phyloP scores from a whole-genome alignment of 2,113 vertebrate species.

The Ammodytes marinus region DNA sequence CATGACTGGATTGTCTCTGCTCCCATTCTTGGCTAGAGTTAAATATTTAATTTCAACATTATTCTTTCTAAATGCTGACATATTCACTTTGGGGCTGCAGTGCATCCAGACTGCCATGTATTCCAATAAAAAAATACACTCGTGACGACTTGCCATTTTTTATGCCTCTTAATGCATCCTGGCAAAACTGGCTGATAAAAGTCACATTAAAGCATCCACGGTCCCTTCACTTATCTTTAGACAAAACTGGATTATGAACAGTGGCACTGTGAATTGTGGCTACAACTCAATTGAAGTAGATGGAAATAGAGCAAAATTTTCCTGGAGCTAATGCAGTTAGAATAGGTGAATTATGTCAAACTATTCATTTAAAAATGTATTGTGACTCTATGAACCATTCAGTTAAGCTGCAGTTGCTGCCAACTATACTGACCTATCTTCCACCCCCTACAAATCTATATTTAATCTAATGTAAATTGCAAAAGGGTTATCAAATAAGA shows the following conservation, averaged over 20 bases:
- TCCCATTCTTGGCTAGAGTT: neutral
- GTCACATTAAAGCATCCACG: slow-evolving; percentile 23
- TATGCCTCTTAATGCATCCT: slow-evolving; percentile 24
- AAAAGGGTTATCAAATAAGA: slow-evolving; percentile 18
- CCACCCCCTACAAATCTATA: neutral
- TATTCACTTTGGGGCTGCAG: slow-evolving; percentile 23
- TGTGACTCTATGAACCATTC: neutral
- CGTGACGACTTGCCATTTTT: slow-evolving; percentile 1
- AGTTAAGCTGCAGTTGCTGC: neutral
- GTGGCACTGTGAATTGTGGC: neutral
- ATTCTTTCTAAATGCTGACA: neutral
- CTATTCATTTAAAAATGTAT: neutral
- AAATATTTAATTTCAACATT: neutral
- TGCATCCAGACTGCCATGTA: slow-evolving; percentile 25
- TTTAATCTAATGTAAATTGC: neutral
- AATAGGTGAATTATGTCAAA: neutral
- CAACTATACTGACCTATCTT: neutral
- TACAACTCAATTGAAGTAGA: neutral
- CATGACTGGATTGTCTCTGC: neutral
- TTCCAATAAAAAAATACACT: slow-evolving; percentile 26
- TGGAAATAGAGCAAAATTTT: slow-evolving; percentile 1
- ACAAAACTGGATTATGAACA: slow-evolving; percentile 24
- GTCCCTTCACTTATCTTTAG: slow-evolving; percentile 10
- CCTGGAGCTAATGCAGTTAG: slow-evolving; percentile 1
- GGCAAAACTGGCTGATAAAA: slow-evolving; percentile 33